Conservation (phyloP, 2,113 vertebrate genomes). For the Coreoperca whiteheadi region DNA sequence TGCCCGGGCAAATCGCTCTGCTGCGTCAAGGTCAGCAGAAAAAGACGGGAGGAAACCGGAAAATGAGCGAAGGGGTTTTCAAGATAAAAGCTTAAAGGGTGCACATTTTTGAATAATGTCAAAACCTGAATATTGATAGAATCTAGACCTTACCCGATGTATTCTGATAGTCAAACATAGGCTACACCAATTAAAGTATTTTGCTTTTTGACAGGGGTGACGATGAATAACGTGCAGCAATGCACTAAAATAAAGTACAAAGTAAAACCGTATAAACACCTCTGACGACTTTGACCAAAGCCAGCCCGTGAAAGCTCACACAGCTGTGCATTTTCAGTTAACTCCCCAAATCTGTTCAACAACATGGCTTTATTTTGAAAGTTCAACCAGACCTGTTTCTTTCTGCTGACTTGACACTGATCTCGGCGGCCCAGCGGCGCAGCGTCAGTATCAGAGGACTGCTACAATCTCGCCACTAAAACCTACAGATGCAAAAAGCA, state of each 20-base stretch:
- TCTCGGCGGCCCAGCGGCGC: conserved; percentile 17
- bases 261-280: neutral
- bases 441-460: conserved; percentile 7
- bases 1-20: neutral
- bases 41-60: neutral
- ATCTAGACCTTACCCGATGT: neutral
- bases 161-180: neutral
- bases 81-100: conserved; percentile 14
- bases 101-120: too few species aligned
- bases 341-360: neutral
- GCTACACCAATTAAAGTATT: neutral
- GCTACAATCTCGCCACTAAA: neutral
- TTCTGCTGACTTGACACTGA: neutral
- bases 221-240: neutral
- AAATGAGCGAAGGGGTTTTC: neutral
- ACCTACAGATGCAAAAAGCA: neutral
- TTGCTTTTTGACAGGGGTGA: neutral
- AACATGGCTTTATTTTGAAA: conserved; percentile 28
- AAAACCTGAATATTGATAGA: neutral
- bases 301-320: neutral
- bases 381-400: neutral
- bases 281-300: neutral
- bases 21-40: conserved; percentile 5
- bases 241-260: neutral
- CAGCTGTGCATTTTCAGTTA: too few species aligned